phyloP scores from a whole-genome alignment of 2,113 vertebrate species.

The Mola mola region DNA sequence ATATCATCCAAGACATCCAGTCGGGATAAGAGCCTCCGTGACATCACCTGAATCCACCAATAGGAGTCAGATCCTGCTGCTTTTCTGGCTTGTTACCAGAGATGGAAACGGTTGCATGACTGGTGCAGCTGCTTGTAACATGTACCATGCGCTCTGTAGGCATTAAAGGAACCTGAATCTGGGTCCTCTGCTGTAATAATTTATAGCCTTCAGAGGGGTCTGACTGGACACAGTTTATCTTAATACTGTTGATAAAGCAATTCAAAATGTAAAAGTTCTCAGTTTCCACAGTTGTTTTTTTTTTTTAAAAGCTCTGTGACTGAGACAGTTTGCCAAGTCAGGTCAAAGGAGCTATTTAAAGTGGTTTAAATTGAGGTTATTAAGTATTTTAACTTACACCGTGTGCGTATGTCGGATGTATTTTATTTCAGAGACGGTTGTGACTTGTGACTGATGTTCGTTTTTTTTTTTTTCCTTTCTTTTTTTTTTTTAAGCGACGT shows the following conservation, averaged over 20 bases:
- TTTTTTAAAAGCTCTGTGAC: not conserved
- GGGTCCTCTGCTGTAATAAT: slow-evolving; percentile 19
- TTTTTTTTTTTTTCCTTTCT: not conserved
- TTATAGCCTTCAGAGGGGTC: not conserved
- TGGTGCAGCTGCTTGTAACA: slow-evolving; percentile 2
- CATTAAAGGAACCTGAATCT: slow-evolving; percentile 1
- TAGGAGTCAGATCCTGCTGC: not conserved
- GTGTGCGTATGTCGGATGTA: slow-evolving; percentile 4
- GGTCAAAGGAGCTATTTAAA: slow-evolving; percentile 31
- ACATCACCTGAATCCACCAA: slow-evolving; percentile 20
- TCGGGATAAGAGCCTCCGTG: not conserved
- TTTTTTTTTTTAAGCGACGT: not conserved
- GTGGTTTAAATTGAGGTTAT: slow-evolving; percentile 1
- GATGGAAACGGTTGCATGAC: slow-evolving; percentile 1
- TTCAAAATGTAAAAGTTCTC: slow-evolving; percentile 15
- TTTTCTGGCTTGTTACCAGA: not conserved
- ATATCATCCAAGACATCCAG: slow-evolving; percentile 21
- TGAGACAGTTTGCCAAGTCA: slow-evolving; percentile 52
- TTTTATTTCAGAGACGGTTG: slow-evolving; percentile 1
- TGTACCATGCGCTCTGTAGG: slow-evolving; percentile 2
- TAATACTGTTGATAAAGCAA: slow-evolving; percentile 27
- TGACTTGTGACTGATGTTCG: not conserved
- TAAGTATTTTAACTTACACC: slow-evolving; percentile 13
- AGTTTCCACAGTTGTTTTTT: not conserved
- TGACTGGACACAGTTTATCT: not conserved